A percentile compares a stretch with the other conserved stretches of the same genome.
phyloP scores from a whole-genome alignment of 1,140 invertebrate genomes.

The Thereuonema tuberculata region DNA sequence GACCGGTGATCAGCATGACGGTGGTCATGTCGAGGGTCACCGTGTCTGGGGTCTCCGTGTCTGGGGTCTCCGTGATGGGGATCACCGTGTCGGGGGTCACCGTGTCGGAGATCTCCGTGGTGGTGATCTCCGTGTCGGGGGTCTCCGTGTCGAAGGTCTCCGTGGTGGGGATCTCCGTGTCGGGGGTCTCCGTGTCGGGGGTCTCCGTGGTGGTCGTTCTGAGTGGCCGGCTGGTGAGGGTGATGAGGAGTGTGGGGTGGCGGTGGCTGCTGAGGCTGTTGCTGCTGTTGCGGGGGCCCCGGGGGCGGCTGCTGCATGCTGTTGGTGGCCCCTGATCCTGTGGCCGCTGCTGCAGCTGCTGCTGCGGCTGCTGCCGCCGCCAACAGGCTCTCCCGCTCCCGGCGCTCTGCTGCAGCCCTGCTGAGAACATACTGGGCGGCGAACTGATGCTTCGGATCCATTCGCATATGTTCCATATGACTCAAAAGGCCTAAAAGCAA shows the following conservation, averaged over 20 bases:
- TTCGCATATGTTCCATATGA: constrained; percentile 92
- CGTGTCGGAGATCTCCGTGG: constrained; percentile 43
- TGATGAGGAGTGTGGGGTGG: constrained; percentile 25
- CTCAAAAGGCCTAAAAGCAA: constrained; percentile 57
- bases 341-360: background rate
- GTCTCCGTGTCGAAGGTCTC: constrained; percentile 18
- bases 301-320: background rate
- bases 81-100: constrained; percentile 36
- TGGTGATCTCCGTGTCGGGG: constrained; percentile 49
- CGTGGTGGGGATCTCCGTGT: constrained; percentile 28
- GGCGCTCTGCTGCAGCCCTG: constrained; percentile 69
- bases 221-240: constrained; percentile 51
- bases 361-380: constrained; percentile 1
- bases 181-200: constrained; percentile 19
- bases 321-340: background rate
- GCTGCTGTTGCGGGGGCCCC: background rate
- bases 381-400: constrained; percentile 50
- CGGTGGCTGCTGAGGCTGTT: background rate
- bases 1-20: too few relatives aligned
- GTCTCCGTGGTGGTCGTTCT: constrained; percentile 28
- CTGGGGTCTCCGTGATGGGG: too few relatives aligned
- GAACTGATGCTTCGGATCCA: constrained; percentile 92
- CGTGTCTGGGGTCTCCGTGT: constrained; percentile 36
- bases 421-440: constrained; percentile 84
- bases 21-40: too few relatives aligned